Percentiles rank a stretch among this genome's conserved stretches.
Conservation (phyloP, 2,888 invertebrate genomes). For the Microdon myrmicae region DNA sequence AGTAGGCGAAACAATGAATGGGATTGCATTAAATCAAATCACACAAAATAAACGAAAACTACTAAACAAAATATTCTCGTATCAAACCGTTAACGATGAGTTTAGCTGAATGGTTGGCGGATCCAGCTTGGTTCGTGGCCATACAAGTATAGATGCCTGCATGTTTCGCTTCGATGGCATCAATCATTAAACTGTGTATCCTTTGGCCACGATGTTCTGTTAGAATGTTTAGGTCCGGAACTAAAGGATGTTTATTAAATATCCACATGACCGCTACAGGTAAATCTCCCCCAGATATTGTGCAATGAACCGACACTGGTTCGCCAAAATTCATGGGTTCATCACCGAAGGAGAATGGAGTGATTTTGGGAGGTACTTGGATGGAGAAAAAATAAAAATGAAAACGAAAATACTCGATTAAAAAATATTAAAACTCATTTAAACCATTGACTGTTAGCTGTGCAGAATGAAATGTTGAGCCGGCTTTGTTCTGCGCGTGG, state of each 20-base stretch:
- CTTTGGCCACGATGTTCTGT: constrained; percentile 68
- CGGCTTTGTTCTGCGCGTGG: constrained; percentile 74
- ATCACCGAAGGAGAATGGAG: constrained; percentile 81
- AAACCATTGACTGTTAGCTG: constrained; percentile 72
- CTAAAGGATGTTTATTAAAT: constrained; percentile 69
- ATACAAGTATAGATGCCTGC: constrained; percentile 81
- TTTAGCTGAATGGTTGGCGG: constrained; percentile 74
- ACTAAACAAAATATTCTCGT: not conserved
- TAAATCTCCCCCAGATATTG: constrained; percentile 80
- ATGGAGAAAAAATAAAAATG: constrained; percentile 7
- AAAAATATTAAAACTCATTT: constrained; percentile 24
- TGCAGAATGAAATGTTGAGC: constrained; percentile 70
- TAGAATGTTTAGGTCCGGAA: constrained; percentile 62
- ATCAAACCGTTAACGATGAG: constrained; percentile 79
- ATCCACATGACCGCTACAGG: constrained; percentile 82
- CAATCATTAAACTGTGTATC: constrained; percentile 73
- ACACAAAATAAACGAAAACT: too few relatives aligned
- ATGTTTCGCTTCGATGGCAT: constrained; percentile 75
- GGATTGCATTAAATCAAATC: too few relatives aligned
- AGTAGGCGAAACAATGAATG: too few relatives aligned
- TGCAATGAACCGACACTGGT: constrained; percentile 71
- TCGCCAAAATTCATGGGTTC: constrained; percentile 78
- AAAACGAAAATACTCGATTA: constrained; percentile 21
- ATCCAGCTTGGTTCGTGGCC: constrained; percentile 79
- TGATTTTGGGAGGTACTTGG: constrained; percentile 68